Base-by-base conservation (phyloP, 53 echinoderm and acorn worm genomes). In the Echinarachnius parma region DNA sequence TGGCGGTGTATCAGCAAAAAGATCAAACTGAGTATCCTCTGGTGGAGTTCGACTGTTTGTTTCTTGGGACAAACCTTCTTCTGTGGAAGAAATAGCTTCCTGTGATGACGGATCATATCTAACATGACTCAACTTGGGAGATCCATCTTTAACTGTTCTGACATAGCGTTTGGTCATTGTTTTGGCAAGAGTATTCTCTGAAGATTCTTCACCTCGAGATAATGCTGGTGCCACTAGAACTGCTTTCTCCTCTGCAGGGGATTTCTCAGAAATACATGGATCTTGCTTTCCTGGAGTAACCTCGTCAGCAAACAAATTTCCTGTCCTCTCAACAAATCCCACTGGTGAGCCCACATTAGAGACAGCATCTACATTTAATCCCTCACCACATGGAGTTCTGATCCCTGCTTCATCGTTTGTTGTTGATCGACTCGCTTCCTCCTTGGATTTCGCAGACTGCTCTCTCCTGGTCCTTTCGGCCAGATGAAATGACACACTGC, bases 401-500 rank as follows among this genome's bases (percentile, higher is more conserved):
- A 4, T 2, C 13, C 22, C 19, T 15, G 3, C 4, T 31, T n/a
- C 15, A 16, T 53, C 37, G 9, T 35, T 34, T 69, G 69, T 1
- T 20, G 30, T 22, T 16, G 3, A 14, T 65, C 31, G 28, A 46
- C 25, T 46, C 45, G 19, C 29, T 42, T 46, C 19, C 65, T 46
- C 16, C 39, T 44, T 65, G 45, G 65, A 2, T 45, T 44, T 5
- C 39, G 46, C 26, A 39, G 46, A 65, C 47, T 46, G 21, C 42
- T 39, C 13, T 13, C 13, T 13, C 7, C 7, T 7, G 13, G 42
- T 39, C 20, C 4, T 10, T 50, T 50, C 52, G 4, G 50, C 32
- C 34, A 56, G 27, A 20, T n/a, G 39, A 57, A 87, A 87, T 28
- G 87, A 87, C 26, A 87, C 87, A 60, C 78, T 87, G 5, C 87